Percentiles rank a stretch among this genome's conserved stretches.
These are phyloP conservation scores for Tinea pellionella DNA, from an alignment of 2,888 invertebrate species.

Conservation along the genomic window DNA sequence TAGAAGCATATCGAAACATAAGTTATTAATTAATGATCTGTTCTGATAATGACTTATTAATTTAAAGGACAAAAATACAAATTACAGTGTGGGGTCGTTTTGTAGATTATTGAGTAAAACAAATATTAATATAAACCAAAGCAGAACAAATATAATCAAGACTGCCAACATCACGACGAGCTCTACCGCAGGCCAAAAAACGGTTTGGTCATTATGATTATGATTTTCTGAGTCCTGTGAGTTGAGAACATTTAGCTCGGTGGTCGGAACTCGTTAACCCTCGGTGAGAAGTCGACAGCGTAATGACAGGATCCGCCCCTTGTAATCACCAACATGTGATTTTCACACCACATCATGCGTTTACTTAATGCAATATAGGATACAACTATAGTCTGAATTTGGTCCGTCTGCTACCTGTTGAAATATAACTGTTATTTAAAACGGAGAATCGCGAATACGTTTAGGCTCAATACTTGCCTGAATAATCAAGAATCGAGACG, in stretches of 20 bases:
- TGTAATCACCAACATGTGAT: constrained; percentile 47
- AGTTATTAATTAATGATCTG: background rate
- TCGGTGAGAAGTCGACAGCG: constrained; percentile 32
- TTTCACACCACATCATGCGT: constrained; percentile 56
- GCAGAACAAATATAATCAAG: background rate
- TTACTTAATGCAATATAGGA: constrained; percentile 1
- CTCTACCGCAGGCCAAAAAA: constrained; percentile 6
- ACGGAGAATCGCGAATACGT: background rate
- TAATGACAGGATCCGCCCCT: constrained; percentile 57
- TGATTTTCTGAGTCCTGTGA: background rate
- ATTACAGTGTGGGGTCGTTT: background rate
- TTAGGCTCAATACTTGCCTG: background rate
- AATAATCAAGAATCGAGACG: background rate
- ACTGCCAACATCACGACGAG: background rate
- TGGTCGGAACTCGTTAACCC: constrained; percentile 37
- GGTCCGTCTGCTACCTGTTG: background rate
- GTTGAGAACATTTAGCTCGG: constrained; percentile 1
- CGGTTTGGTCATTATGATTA: background rate
- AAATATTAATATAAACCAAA: background rate
- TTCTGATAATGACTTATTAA: background rate
- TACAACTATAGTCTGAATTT: background rate
- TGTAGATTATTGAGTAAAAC: background rate
- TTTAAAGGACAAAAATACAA: background rate
- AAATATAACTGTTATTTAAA: background rate
- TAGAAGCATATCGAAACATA: constrained; percentile 1